Conservation (phyloP, 2,113 vertebrate species). For the Morone saxatilis region DNA sequence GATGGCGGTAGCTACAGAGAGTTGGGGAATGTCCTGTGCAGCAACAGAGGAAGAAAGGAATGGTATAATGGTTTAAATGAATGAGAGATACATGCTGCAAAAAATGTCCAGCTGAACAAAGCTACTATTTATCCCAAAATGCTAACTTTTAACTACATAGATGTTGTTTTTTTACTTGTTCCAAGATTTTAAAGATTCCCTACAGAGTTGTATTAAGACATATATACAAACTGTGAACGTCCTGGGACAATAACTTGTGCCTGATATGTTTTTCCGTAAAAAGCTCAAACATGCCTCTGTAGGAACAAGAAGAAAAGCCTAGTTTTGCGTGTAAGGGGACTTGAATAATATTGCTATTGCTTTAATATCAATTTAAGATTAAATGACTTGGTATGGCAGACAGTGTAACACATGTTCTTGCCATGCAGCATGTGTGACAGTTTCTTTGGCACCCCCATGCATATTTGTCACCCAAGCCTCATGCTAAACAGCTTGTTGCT, state of each 20-base stretch:
- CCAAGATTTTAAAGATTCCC: neutral
- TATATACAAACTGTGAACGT: no score
- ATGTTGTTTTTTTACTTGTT: neutral
- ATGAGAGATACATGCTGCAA: neutral
- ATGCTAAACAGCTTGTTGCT: slow-evolving; percentile 23
- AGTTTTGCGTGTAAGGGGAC: no score
- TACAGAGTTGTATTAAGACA: no score
- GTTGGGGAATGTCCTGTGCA: slow-evolving; percentile 16
- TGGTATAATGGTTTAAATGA: neutral
- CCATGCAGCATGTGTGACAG: slow-evolving; percentile 6
- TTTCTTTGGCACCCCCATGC: neutral
- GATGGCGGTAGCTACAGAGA: slow-evolving; percentile 2
- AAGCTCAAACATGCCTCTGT: no score
- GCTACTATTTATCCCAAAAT: neutral
- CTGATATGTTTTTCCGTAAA: no score
- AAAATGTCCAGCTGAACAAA: neutral
- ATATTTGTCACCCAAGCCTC: slow-evolving; percentile 39
- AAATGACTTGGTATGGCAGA: neutral
- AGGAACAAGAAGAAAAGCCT: no score
- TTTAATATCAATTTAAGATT: neutral
- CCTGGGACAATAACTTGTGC: no score
- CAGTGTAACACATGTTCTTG: slow-evolving; percentile 12
- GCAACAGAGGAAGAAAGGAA: neutral
- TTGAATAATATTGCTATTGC: neutral
- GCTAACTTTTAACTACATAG: neutral